Base-by-base conservation (phyloP, 2,113 vertebrate species). In the Oryzias javanicus region DNA sequence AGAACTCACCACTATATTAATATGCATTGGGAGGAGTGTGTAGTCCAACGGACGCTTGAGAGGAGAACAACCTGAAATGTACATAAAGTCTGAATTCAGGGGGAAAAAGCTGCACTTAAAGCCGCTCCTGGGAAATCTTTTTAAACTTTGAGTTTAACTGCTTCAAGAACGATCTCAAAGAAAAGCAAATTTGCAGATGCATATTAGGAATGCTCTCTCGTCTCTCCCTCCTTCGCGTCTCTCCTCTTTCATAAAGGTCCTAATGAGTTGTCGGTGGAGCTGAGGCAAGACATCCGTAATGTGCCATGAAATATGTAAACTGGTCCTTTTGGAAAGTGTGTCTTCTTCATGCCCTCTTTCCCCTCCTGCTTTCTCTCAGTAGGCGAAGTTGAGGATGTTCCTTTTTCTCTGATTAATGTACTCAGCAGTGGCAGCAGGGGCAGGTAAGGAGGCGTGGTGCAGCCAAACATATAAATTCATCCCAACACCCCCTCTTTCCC, bases 201-300 rank as follows among this genome's bases (percentile, higher is more conserved):
- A 70, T 79, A 72, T 73, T 68, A 76, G 70, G 61, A 69, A 63
- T 44, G 64, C 75, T 62, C 65, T 67, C 53, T 55, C 50, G 41
- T 68, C 76, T 51, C 61, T 64, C 48, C 49, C 25, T 3, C 25
- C 51, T 49, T 41, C 62, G 52, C 24, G 42, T 51, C 62, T 55
- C 65, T 59, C 60, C 57, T 59, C 62, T 56, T 77, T 80, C 68
- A 82, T 89, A 78, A 85, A 82, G 80, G 71, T 82, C 74, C 78
- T 89, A 87, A 90, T 88, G 84, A 89, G 85, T 83, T 88, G 85
- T 85, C 83, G 47, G 70, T 66, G 41, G 63, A 84, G 76, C 78
- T 90, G 84, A 89, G 82, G 87, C 79, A 89, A 88, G 77, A 81
- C 79, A 87, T 88, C 84, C 58, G 82, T 91, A 89, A 89, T 85